Base-by-base conservation (phyloP, 1,140 invertebrate species). In the Grapholita molesta region DNA sequence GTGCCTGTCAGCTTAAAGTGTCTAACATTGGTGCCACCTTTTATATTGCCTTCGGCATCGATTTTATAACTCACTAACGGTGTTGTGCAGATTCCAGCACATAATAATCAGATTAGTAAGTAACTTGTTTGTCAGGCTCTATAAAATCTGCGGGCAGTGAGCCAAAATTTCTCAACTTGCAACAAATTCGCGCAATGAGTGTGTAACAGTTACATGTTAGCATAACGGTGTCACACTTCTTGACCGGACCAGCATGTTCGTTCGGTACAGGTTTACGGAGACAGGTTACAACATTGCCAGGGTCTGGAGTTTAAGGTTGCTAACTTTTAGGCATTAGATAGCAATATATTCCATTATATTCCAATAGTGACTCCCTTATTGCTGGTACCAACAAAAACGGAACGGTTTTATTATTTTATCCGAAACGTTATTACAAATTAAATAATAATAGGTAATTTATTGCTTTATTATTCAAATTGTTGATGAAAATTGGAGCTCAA, bases 151-250 rank as follows among this genome's bases (percentile, higher is more conserved):
- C 42, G 8, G 42, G 42, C 42, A 42, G 23, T 35, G 28, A 35
- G 30, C 32, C 30, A 28, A 25, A 38, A 38, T 66, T 66, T 38
- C 64, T 61, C 55, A 61, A 61, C 55, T 2, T 25, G n/a, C 53
- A 30, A 57, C 18, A 25, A 15, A 68, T 38, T 55, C 53, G 52
- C 48, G 53, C n/a, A 68, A 53, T n/a, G n/a, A 42, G 28, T 66
- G 23, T 68, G 35, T 66, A 66, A 38, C 38, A 21, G 32, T 66
- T 66, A 66, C 64, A 66, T 65, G 32, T 65, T 64, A 57, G 53
- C 53, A 15, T 61, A 61, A 61, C 28, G 55, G 55, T 61, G 55
- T 61, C 55, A 11, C 18, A n/a, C 53, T 25, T n/a, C 55, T 28
- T 25, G 55, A 30, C 55, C 25, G 53, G 24, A 21, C 53, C 12